Evolutionary conservation across 2,113 vertebrate genomes (phyloP), one percentile per base, ranked within the genome.

Genomic region (Atrichornis clamosus): DNA sequence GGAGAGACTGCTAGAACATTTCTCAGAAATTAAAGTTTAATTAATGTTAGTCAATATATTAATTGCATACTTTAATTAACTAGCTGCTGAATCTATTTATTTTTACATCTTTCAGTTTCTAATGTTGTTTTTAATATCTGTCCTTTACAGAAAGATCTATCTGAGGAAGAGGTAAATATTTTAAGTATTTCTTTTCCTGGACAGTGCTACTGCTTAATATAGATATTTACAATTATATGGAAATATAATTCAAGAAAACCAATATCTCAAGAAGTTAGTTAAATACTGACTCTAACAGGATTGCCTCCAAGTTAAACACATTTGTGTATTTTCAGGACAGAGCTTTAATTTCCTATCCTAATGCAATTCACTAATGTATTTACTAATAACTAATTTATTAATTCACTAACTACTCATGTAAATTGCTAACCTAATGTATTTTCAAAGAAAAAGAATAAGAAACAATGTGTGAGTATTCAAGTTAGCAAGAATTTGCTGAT

Each of bases 151-250:
- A 98, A 98, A 96, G 93, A 97, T 41, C 91, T 99, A 73, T 98
- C 98, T 88, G 97, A 99, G 73, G 98, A 99, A 97, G 98, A 97
- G 94, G 99, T 99, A 98, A 97, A 98, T 97, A 76, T 39, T 58
- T 44, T n/a, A 63, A 24, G 5, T 1, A 2, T n/a, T 53, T 87
- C 84, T 94, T 39, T 73, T 19, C 33, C 56, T 28, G 7, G 49
- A 46, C 21, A 76, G 35, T 82, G 30, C 46, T 86, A 72, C 37
- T 94, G 16, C 20, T 81, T 84, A 81, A 68, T 44, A 89, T 4
- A 69, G 35, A 83, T 20, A 70, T 58, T 81, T 59, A 79, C 30
- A 87, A 52, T 55, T 89, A 42, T 8, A 59, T n/a, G 9, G 65
- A 68, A 93, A 75, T 17, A 67, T 63, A 55, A 63, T 56, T 74